Base-by-base conservation (phyloP, 2,113 vertebrate species). In the Rutilus rutilus region DNA sequence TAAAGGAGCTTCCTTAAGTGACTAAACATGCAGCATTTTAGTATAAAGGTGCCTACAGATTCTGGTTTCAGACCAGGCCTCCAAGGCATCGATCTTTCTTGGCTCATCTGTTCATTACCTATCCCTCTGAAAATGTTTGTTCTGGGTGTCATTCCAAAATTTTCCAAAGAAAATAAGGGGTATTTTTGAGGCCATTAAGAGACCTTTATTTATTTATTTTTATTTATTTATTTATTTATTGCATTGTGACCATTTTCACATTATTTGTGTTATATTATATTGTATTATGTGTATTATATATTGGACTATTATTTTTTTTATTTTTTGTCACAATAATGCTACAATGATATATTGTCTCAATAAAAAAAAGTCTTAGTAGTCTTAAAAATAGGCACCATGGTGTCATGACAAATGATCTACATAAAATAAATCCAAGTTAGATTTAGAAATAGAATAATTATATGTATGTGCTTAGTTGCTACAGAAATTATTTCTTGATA, bases 21-120 rank as follows among this genome's bases (percentile, higher is more conserved):
- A 36, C 33, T 71, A 42, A 73, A 42, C 69, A 73, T 36, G 10
- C 67, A n/a, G 67, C 36, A 42, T 73, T 71, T 57, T 73, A 73
- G 36, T 73, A 73, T 71, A 10, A 23, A 71, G 4, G 3, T 21
- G 10, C 33, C 67, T 69, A 39, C 65, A 0, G 8, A 67, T 19
- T 36, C 65, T 39, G 19, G 36, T 39, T 71, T 71, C 21, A 42
- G 36, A 36, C 65, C 8, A 36, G 65, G 19, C 33, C 36, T 69
- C 7, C 30, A 36, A 36, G 17, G 36, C 9, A 23, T 8, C 19
- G 11, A 6, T 21, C 21, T 39, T 19, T 23, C 4, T 36, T 39
- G 33, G 65, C 33, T 23, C 17, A 36, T 21, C 65, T 69, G 65
- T 39, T 36, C 33, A 42, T n/a, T 23, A 42, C 23, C 65, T 69